A percentile compares a stretch with the other conserved stretches of the same genome.
Conservation (phyloP, 2,113 vertebrate genomes). For the Passerina amoena region DNA sequence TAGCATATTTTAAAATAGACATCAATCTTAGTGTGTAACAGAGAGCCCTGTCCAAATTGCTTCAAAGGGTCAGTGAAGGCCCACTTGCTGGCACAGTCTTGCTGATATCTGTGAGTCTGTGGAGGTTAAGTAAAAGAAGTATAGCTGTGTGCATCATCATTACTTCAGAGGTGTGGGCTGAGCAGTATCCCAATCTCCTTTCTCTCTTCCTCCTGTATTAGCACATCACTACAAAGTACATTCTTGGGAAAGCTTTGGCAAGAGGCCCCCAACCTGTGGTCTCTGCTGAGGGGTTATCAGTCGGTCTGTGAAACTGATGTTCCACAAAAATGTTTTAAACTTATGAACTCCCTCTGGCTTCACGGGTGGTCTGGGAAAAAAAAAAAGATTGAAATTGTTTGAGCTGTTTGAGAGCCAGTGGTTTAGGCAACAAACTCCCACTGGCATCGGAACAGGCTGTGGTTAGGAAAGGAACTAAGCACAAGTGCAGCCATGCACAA, state of each 20-base stretch:
- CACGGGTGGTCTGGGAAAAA: not conserved
- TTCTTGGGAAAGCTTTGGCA: not conserved
- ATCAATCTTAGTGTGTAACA: not conserved
- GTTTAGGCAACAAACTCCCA: not conserved
- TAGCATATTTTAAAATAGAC: not conserved
- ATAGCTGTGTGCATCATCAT: not conserved
- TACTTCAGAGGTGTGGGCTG: not conserved
- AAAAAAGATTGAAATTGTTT: not conserved
- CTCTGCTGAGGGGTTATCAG: not conserved
- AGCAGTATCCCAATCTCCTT: not conserved
- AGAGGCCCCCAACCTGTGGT: not conserved
- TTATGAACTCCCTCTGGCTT: not conserved
- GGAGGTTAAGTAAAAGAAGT: not conserved
- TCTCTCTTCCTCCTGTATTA: not conserved
- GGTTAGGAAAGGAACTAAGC: not conserved
- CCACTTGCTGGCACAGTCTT: not conserved
- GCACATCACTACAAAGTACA: not conserved
- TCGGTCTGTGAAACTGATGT: not conserved
- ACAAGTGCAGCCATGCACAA: not conserved
- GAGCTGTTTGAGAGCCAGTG: not conserved
- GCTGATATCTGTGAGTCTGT: not conserved
- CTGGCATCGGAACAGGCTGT: not conserved
- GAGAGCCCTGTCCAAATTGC: not conserved
- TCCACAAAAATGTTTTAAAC: not conserved
- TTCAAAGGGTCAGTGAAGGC: not conserved